Evolutionary conservation across 2,888 invertebrate genomes (phyloP), one percentile per base, ranked within the genome.

Genomic region (Hirtodrosophila histrioides): DNA sequence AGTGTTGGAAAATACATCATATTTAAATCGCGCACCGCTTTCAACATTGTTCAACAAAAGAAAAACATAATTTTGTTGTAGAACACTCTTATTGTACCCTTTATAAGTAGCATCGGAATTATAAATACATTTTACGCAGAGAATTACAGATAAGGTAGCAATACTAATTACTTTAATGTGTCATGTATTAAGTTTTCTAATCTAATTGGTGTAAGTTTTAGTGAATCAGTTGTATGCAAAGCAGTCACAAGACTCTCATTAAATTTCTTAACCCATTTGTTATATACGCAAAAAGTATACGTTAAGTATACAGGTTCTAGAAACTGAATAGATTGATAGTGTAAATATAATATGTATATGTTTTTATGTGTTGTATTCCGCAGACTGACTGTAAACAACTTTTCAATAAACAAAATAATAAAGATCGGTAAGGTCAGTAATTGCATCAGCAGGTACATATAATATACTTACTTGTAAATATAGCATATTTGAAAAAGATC

Each of bases 391-490:
- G 72, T 70, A 72, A 72, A 75, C 72, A 72, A 75, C 50, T 50
- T 24, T 29, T 45, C 8, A 29, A 29, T 17, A 57, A 58, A 45
- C 51, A 23, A 54, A 43, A 50, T 62, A 40, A 45, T 69, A 24
- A 64, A 54, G 39, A 55, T 37, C 65, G 62, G 72, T 55, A 62
- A 74, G 74, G 74, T 74, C 74, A 74, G 73, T 76, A 62, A 48
- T 66, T 76, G 67, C 72, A 74, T 74, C 74, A 76, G 51, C 67
- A 67, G 71, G 54, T 69, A 44, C 43, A 24, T 39, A 37, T 58
- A 27, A 5, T 24, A 43, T 12, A 23, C 31, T 29, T 39, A 33
- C 9, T 12, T 39, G 35, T 24, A 40, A 43, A 66, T 23, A 66
- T 37, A 9, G 5, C 3, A 7, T 12, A 23, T 54, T 17, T 11